Evolutionary conservation across 2,113 vertebrate species (phyloP).

Genomic region (Struthidea cinerea): DNA sequence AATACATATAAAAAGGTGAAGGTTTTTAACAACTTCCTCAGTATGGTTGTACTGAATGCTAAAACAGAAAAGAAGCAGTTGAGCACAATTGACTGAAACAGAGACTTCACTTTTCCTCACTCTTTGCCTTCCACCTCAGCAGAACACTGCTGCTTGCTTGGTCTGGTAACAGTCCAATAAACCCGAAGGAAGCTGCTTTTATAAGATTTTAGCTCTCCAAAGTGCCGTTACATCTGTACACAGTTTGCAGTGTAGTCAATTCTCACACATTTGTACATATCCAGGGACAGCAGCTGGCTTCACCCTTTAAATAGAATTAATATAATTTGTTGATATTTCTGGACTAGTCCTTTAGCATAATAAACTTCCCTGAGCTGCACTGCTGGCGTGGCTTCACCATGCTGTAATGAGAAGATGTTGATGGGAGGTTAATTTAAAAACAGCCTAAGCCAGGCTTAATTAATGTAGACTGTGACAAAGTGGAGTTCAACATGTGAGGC

Average conservation of each 20-base stretch:
- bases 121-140: background rate
- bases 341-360: background rate
- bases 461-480: background rate
- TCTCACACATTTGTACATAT: background rate
- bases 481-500: background rate
- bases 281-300: background rate
- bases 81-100: background rate
- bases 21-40: background rate
- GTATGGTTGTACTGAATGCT: background rate
- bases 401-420: background rate
- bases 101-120: background rate
- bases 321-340: background rate
- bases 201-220: background rate
- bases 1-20: background rate
- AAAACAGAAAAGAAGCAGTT: background rate
- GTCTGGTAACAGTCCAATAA: background rate
- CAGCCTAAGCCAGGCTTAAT: background rate
- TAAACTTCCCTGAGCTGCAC: background rate
- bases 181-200: background rate
- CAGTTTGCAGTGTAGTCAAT: background rate
- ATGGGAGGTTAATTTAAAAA: background rate
- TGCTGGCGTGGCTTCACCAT: background rate
- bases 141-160: background rate
- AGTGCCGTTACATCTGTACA: fast-evolving
- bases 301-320: background rate